Evolutionary conservation across 92 coral and sea anemone genomes (phyloP).

Genomic region (Bergia sp.): DNA sequence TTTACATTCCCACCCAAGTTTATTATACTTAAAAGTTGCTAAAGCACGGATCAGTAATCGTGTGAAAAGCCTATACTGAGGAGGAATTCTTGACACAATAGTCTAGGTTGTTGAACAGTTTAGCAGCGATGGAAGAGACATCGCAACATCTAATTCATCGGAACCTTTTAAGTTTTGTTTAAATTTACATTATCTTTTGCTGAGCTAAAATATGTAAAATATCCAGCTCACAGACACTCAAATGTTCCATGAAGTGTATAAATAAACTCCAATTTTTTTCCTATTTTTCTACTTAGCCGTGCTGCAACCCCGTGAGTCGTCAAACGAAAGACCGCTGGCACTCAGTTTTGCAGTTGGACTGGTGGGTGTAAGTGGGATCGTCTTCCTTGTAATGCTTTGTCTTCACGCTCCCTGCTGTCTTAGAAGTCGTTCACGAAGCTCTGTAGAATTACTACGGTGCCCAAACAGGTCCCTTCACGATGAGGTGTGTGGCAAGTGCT

Average conservation of each 20-base stretch:
- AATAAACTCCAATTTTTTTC: not conserved
- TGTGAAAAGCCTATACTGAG: too few species aligned
- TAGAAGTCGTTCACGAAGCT: slow-evolving; percentile 15
- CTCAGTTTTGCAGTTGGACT: slow-evolving; percentile 13
- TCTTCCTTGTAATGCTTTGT: slow-evolving; percentile 23
- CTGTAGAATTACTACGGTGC: not conserved
- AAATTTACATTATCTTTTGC: too few species aligned
- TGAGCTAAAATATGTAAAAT: too few species aligned
- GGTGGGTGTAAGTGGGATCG: slow-evolving; percentile 26
- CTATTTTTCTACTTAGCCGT: slow-evolving; percentile 19
- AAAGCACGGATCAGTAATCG: too few species aligned
- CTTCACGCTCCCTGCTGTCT: slow-evolving; percentile 50
- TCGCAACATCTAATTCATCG: too few species aligned
- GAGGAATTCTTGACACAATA: too few species aligned
- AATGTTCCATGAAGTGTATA: not conserved
- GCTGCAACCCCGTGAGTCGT: not conserved
- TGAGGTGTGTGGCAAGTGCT: slow-evolving; percentile 36
- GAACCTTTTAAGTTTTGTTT: too few species aligned
- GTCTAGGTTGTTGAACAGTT: too few species aligned
- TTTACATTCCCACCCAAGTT: too few species aligned
- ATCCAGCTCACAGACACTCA: too few species aligned
- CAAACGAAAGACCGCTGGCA: slow-evolving; percentile 8
- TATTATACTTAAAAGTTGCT: too few species aligned
- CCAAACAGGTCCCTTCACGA: slow-evolving; percentile 41
- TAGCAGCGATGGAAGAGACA: too few species aligned